Evolutionary conservation across 2,797 vertebrate species (phyloP), one percentile per base, ranked within the genome.

Genomic region (Eidolon dupreanum): DNA sequence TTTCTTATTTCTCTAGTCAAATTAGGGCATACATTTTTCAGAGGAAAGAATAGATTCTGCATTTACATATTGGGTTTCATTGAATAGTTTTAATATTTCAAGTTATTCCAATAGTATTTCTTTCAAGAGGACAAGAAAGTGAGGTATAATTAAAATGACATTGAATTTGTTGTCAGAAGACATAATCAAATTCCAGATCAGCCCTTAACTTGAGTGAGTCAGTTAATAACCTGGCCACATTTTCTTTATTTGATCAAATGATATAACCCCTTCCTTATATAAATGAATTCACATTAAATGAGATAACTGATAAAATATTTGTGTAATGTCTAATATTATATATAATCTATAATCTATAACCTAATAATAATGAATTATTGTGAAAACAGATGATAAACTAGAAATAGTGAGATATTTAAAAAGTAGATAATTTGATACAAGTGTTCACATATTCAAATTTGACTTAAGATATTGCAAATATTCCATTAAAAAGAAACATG

Each of bases 1-100:
- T 84, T 84, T 86, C 43, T 95, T 57, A 68, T 36, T 89, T 95
- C 83, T 88, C 5, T 59, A 88, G n/a, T 8, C 71, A 94, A 95
- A 95, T 84, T 22, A 88, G 31, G 13, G 28, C 31, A 61, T 28
- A 0, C 3, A 63, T 65, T 93, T 96, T 90, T 95, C 31, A 78
- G 6, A 8, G 8, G 1, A 78, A 75, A 77, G 12, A 96, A 71
- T 11, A 83, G 8, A 46, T 88, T 94, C 15, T 89, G 1, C 26
- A 94, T 84, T 79, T 51, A 33, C 19, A 71, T 2, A 3, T 36
- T 65, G 41, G 2, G 31, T 79, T 86, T 71, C 22, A 65, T 20
- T 61, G 12, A 84, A 12, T 89, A 15, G 24, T 92, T 91, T 95
- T 92, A 79, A 74, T 81, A 70, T 73, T 89, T 95, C 5, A 33